phyloP scores from a whole-genome alignment of 2,113 vertebrate genomes.

The Seriola dumerili region DNA sequence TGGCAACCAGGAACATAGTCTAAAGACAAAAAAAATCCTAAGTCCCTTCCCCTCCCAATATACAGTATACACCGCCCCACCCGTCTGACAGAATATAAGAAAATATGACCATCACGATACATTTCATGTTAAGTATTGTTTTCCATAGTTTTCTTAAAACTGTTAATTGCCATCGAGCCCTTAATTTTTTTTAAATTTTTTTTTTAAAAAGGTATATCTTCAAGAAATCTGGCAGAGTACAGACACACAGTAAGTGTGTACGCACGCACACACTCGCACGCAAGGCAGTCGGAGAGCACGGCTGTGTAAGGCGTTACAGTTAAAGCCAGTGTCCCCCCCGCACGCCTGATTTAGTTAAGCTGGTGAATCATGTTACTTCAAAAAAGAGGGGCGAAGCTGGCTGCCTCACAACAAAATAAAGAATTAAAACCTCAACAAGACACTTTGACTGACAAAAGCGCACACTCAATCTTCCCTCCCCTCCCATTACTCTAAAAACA shows the following conservation, averaged over 20 bases:
- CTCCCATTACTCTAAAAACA: conserved; percentile 46
- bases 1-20: conserved; percentile 79
- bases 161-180: conserved; percentile 85
- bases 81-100: conserved; percentile 79
- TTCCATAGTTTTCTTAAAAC: conserved; percentile 81
- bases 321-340: conserved; percentile 71
- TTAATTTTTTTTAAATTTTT: conserved; percentile 71
- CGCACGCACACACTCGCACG: conserved; percentile 70
- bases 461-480: conserved; percentile 48
- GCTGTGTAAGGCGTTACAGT: conserved; percentile 85
- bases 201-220: conserved; percentile 80
- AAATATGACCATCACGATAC: conserved; percentile 85
- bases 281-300: conserved; percentile 78
- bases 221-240: conserved; percentile 78
- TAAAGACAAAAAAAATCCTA: conserved; percentile 58
- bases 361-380: conserved; percentile 82
- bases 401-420: conserved; percentile 68
- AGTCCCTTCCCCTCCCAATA: conserved; percentile 65
- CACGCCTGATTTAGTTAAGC: conserved; percentile 79
- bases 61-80: conserved; percentile 72
- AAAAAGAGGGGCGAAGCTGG: conserved; percentile 70
- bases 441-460: conserved; percentile 75
- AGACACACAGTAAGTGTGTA: conserved; percentile 71
- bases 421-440: conserved; percentile 67
- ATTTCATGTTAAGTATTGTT: conserved; percentile 83